These are phyloP conservation scores for Byasa hedistus DNA, from an alignment of 2,888 invertebrate species.

Conservation along the genomic window DNA sequence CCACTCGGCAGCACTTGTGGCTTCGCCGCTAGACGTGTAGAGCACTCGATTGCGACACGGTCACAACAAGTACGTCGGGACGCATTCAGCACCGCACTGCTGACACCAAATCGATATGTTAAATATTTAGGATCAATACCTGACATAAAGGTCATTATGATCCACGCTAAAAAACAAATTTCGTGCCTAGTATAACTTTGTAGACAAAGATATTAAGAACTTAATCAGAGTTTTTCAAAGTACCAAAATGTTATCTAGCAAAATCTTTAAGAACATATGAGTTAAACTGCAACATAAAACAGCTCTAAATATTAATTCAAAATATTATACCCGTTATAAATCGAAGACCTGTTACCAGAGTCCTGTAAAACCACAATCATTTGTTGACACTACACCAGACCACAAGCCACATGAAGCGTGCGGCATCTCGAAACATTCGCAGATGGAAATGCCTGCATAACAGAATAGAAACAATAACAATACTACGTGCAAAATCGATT, in stretches of 20 bases:
- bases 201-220: neutral
- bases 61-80: conserved; percentile 43
- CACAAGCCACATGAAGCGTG: conserved; percentile 62
- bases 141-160: neutral
- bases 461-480: conserved; percentile 58
- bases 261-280: too few relatives aligned
- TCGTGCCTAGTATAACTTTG: neutral
- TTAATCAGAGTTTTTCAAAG: neutral
- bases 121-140: conserved; percentile 3
- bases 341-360: neutral
- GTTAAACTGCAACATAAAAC: too few relatives aligned
- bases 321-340: neutral
- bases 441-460: conserved; percentile 59
- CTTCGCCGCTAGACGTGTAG: conserved; percentile 37
- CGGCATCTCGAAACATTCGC: conserved; percentile 44
- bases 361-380: neutral
- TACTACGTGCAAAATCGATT: conserved; percentile 61
- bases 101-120: neutral
- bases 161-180: neutral
- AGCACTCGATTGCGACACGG: conserved; percentile 50
- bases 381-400: conserved; percentile 39
- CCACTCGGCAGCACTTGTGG: conserved; percentile 35
- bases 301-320: too few relatives aligned
- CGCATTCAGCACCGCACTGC: neutral
- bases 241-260: neutral